Percentiles rank a stretch among this genome's conserved stretches.
Conservation (phyloP, 2,888 invertebrate genomes). For the Ophion obscuratus region DNA sequence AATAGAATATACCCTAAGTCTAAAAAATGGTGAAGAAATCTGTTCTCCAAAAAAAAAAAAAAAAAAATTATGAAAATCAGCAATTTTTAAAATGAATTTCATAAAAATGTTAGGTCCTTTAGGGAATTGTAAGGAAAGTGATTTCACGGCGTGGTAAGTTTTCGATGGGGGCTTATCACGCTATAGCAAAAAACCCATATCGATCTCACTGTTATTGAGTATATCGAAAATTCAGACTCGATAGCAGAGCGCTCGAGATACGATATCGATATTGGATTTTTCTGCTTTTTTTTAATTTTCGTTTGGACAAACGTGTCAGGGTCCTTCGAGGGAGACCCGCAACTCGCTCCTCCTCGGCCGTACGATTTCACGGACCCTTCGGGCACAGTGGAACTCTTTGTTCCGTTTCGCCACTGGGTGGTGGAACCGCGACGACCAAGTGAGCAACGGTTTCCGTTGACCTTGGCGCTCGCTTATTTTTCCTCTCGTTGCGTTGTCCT, state of each 20-base stretch:
- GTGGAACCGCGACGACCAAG: constrained; percentile 56
- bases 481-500: constrained; percentile 43
- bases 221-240: neutral
- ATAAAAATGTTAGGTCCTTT: neutral
- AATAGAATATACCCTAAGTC: no score
- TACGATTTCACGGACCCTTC: constrained; percentile 65
- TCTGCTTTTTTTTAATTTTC: neutral
- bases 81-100: no score
- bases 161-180: neutral
- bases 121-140: neutral
- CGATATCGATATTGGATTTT: constrained; percentile 22
- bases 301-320: constrained; percentile 9
- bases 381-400: constrained; percentile 66
- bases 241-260: neutral
- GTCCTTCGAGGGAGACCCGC: constrained; percentile 34
- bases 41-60: no score
- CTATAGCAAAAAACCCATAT: neutral
- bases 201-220: neutral
- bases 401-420: constrained; percentile 57
- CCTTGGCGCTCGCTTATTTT: constrained; percentile 60
- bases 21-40: no score
- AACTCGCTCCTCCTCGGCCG: constrained; percentile 41
- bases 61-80: no score
- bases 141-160: neutral
- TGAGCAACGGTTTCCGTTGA: constrained; percentile 66